phyloP scores from a whole-genome alignment of 1,140 invertebrate genomes.

The Coelopa frigida region DNA sequence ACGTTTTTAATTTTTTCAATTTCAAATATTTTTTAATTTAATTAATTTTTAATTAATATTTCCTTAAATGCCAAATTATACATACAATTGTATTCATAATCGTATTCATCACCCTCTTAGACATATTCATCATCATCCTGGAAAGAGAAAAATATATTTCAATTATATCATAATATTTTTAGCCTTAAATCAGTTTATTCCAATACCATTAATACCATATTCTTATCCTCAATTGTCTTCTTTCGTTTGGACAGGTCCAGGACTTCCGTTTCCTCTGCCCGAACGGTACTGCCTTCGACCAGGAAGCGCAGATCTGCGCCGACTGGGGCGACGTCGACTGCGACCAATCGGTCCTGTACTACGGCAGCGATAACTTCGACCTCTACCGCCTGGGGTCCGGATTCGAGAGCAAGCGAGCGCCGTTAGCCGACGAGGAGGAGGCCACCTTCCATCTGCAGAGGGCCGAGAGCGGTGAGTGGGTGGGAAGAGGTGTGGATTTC shows the following conservation, averaged over 20 bases:
- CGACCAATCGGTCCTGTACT: conserved; percentile 67
- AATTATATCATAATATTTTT: not conserved
- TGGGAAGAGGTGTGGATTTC: too few species aligned
- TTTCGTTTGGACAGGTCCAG: conserved; percentile 62
- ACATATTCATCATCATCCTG: too few species aligned
- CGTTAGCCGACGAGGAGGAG: conserved; percentile 56
- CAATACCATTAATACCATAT: too few species aligned
- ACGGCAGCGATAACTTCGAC: conserved; percentile 76
- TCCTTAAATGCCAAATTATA: too few species aligned
- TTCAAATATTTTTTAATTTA: too few species aligned
- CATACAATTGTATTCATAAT: too few species aligned
- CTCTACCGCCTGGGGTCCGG: conserved; percentile 68
- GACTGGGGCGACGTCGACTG: conserved; percentile 86
- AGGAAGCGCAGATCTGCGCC: conserved; percentile 85
- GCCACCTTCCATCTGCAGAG: conserved; percentile 66
- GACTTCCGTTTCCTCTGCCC: conserved; percentile 83
- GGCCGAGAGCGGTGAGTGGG: conserved; percentile 59
- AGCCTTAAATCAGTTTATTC: too few species aligned
- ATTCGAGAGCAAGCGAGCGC: conserved; percentile 55
- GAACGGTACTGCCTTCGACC: conserved; percentile 86
- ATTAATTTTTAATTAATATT: too few species aligned
- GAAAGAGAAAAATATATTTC: not conserved
- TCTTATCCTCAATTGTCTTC: too few species aligned
- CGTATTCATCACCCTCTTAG: too few species aligned
- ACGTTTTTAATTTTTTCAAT: too few species aligned